Conservation (phyloP, 64 coral and sea anemone genomes). For the Montipora cactus region DNA sequence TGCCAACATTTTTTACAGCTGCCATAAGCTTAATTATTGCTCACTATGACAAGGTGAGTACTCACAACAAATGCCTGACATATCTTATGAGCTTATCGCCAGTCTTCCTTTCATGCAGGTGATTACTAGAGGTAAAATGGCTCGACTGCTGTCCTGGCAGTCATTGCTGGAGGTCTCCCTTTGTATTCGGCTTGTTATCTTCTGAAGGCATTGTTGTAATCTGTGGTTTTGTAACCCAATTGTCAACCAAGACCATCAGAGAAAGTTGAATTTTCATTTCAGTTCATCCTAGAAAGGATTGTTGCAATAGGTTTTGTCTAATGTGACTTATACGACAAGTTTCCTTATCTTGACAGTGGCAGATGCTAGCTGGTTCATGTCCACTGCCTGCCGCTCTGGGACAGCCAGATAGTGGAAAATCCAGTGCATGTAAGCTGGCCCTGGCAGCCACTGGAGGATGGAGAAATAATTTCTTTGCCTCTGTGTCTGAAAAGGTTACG, state of each 20-base stretch:
- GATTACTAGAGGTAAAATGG: neutral
- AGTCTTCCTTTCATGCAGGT: neutral
- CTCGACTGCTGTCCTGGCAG: neutral
- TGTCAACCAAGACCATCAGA: neutral
- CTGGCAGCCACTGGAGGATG: conserved; percentile 4
- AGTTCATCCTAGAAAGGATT: neutral
- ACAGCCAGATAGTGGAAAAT: conserved; percentile 39
- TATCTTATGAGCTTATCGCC: neutral
- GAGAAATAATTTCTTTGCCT: conserved; percentile 37
- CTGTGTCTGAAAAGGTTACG: neutral
- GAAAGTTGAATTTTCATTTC: neutral
- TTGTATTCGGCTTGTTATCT: neutral
- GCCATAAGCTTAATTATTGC: conserved; percentile 27
- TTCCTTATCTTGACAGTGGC: conserved; percentile 21
- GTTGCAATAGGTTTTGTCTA: neutral
- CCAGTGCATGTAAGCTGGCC: conserved; percentile 1
- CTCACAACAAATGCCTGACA: neutral
- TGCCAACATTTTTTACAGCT: conserved; percentile 22
- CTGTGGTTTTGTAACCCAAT: neutral
- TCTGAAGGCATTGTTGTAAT: neutral
- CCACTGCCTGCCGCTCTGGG: conserved; percentile 21
- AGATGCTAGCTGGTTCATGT: conserved; percentile 20
- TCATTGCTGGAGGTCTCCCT: neutral
- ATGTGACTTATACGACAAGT: neutral
- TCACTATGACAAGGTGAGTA: conserved; percentile 33